Base-by-base conservation (phyloP, 30 jellyfish, hydroid and myxozoan species). In the Rhopilema esculentum region DNA sequence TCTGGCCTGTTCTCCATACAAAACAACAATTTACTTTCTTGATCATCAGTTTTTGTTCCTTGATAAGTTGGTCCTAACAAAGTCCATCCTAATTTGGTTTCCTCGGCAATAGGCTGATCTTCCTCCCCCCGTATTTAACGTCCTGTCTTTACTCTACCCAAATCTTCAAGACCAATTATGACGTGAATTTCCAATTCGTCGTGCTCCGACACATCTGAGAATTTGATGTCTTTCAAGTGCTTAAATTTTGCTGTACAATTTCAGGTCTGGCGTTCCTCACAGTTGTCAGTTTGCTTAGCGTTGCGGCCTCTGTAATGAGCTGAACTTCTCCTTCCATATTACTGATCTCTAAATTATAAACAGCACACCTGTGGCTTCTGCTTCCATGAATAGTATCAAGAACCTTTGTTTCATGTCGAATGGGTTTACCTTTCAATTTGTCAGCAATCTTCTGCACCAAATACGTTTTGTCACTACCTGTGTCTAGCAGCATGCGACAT, bases 401-500 rank as follows among this genome's bases (percentile, higher is more conserved):
- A n/a, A n/a, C n/a, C n/a, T n/a, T n/a, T n/a, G 72, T 49, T 27
- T 52, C 77, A 49, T 52, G 76, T 53, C 88, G 77, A 32, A 79
- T 25, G 17, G 89, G 89, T 27, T 29, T 82, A n/a, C 85, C 66
- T 21, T 71, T 17, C 85, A 82, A 50, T 30, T 71, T 25, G 67
- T 69, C 67, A 24, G 91, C 85, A 1, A 82, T 26, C 71, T 32
- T 71, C 28, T 82, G 85, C 78, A 71, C 76, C 76, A 69, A 7
- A 27, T 21, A 82, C 21, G 85, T 82, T 31, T 29, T 33, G 49
- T 82, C 78, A 82, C 85, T 82, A 15, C 91, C 91, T 20, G 91
- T 66, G 27, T 82, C 91, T 18, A 31, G 51, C 30, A 82, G 76
- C 77, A 71, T 82, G 16, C 91, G 64, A 72, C 91, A 82, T 82